These are phyloP conservation scores for Vollenhovia emeryi DNA, from an alignment of 1,140 invertebrate species.

Conservation along the genomic window DNA sequence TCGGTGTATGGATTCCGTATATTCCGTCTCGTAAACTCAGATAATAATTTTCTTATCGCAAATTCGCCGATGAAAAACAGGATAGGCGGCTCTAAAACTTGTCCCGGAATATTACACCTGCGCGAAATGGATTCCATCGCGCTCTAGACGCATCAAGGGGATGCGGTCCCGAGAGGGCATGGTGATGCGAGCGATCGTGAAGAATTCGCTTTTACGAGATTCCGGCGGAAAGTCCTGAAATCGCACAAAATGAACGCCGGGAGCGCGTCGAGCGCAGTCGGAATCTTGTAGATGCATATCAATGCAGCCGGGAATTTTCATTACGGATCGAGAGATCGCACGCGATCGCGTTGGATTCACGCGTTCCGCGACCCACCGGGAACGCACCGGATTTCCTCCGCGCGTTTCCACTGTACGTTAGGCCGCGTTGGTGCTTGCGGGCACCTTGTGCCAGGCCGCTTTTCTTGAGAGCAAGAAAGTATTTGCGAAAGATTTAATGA, in stretches of 20 bases:
- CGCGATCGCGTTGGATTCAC: conserved; percentile 48
- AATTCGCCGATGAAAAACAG: conserved; percentile 26
- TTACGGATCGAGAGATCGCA: conserved; percentile 69
- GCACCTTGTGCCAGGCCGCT: not conserved
- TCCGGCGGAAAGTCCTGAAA: conserved; percentile 71
- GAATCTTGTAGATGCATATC: conserved; percentile 77
- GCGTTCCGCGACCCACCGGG: conserved; percentile 10
- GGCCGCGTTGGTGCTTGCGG: not conserved
- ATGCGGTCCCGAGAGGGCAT: not conserved
- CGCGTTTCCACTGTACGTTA: conserved; percentile 7
- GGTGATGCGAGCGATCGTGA: conserved; percentile 54
- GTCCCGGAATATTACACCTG: conserved; percentile 38
- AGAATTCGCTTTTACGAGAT: conserved; percentile 75
- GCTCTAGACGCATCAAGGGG: conserved; percentile 50
- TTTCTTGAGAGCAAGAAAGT: not conserved
- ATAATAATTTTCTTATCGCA: conserved; percentile 51
- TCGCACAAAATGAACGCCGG: conserved; percentile 69
- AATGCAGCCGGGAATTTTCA: conserved; percentile 73
- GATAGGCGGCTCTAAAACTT: conserved; percentile 25
- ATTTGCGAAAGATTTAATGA: not conserved
- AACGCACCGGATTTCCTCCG: conserved; percentile 53
- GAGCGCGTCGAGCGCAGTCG: conserved; percentile 50
- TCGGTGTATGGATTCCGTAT: not conserved
- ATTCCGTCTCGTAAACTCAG: not conserved
- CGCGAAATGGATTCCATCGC: conserved; percentile 49